phyloP scores from a whole-genome alignment of 1,140 invertebrate genomes.

The Trichomalopsis sarcophagae region DNA sequence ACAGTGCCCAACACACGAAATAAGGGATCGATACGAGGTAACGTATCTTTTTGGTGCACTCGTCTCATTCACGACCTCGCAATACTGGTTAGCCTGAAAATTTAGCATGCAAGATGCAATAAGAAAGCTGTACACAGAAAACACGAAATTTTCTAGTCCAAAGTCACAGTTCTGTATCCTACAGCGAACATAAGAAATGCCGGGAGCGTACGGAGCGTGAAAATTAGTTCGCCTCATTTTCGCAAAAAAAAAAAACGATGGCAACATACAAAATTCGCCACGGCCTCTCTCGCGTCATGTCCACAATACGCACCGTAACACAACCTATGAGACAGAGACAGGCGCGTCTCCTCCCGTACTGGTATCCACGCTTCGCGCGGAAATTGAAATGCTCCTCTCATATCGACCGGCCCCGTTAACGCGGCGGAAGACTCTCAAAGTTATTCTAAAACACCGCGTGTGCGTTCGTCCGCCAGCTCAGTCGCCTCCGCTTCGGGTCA shows the following conservation, averaged over 20 bases:
- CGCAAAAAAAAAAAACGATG: background rate
- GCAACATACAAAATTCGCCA: constrained; percentile 28
- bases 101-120: too few species aligned
- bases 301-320: background rate
- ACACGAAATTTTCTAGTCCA: background rate
- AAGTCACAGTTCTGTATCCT: too few species aligned
- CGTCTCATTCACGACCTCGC: background rate
- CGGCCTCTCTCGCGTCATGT: background rate
- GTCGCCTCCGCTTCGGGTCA: constrained; percentile 54
- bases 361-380: background rate
- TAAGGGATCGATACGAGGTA: too few species aligned
- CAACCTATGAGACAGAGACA: background rate
- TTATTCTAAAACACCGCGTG: constrained; percentile 58
- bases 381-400: constrained; percentile 58
- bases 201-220: background rate
- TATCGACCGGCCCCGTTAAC: constrained; percentile 58
- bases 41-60: background rate
- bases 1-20: too few species aligned
- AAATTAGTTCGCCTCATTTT: constrained; percentile 24
- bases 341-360: background rate
- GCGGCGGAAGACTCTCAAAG: constrained; percentile 48
- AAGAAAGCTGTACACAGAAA: background rate
- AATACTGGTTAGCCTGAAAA: background rate
- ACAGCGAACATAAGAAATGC: background rate
- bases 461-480: background rate